Conservation (phyloP, 2,797 vertebrate genomes). For the Melopsittacus undulatus region DNA sequence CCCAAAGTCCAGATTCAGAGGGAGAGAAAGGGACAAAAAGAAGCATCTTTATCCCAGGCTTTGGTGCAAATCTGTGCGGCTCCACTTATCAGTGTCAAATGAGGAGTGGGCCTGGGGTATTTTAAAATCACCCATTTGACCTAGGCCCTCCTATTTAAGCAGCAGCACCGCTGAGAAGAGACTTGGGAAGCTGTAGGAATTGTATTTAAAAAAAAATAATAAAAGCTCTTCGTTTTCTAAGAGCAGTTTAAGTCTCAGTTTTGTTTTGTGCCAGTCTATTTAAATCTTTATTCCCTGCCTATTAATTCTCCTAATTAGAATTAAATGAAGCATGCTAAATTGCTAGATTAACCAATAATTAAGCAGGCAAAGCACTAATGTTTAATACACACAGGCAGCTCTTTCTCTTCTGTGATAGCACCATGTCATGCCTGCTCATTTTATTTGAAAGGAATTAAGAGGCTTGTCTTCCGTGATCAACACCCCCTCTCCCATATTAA, state of each 20-base stretch:
- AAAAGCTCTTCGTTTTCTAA: slow-evolving; percentile 1
- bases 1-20: background rate
- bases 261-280: slow-evolving; percentile 79
- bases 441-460: slow-evolving; percentile 73
- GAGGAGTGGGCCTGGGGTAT: background rate
- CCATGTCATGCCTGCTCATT: slow-evolving; percentile 71
- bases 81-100: background rate
- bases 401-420: slow-evolving; percentile 70
- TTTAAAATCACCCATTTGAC: background rate
- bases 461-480: slow-evolving; percentile 62
- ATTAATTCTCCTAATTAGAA: slow-evolving; percentile 89
- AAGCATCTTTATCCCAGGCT: background rate
- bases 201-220: background rate
- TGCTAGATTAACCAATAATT: slow-evolving; percentile 89
- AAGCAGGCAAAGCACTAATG: slow-evolving; percentile 79
- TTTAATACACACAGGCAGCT: slow-evolving; percentile 72
- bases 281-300: slow-evolving; percentile 82
- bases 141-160: background rate
- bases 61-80: background rate
- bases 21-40: background rate
- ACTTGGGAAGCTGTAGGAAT: background rate
- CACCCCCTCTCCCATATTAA: slow-evolving; percentile 47
- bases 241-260: slow-evolving; percentile 56
- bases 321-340: slow-evolving; percentile 87
- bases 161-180: background rate